These are phyloP conservation scores for Athetis lepigone DNA, from an alignment of 2,888 invertebrate genomes.

Conservation along the genomic window DNA sequence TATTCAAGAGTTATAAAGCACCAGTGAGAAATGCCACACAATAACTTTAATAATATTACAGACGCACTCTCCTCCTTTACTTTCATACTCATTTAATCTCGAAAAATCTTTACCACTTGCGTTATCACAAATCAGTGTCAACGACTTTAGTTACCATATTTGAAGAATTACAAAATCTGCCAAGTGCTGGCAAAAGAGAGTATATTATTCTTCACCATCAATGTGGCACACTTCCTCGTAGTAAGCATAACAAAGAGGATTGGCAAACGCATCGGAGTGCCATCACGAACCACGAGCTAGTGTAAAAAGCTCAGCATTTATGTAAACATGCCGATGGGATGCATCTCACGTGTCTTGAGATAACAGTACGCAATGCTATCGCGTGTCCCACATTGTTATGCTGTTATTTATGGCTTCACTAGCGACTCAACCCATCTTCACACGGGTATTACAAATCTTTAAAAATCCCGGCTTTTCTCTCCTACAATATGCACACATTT, in stretches of 20 bases:
- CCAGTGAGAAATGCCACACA: too few species aligned
- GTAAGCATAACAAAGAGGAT: constrained; percentile 40
- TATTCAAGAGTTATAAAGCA: too few species aligned
- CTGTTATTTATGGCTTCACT: constrained; percentile 39
- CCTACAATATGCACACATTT: too few species aligned
- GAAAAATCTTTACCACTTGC: neutral
- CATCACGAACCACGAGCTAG: constrained; percentile 24
- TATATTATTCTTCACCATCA: constrained; percentile 44
- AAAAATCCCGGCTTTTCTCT: too few species aligned
- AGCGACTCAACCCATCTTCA: too few species aligned
- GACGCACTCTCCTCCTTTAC: too few species aligned
- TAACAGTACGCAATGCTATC: constrained; percentile 45
- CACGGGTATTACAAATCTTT: too few species aligned
- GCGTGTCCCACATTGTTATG: constrained; percentile 44
- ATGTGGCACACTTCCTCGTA: constrained; percentile 57
- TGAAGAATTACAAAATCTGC: constrained; percentile 26
- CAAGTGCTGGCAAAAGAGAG: constrained; percentile 28
- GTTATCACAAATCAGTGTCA: constrained; percentile 37
- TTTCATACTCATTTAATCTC: too few species aligned
- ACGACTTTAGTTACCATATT: constrained; percentile 20
- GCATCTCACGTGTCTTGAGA: constrained; percentile 55
- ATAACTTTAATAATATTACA: neutral
- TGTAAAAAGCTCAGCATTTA: constrained; percentile 53
- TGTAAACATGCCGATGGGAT: constrained; percentile 49
- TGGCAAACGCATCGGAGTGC: constrained; percentile 48